Percentiles rank a stretch among this genome's conserved stretches.
Conservation (phyloP, 2,113 vertebrate genomes). For the Forbesichthys agassizii region DNA sequence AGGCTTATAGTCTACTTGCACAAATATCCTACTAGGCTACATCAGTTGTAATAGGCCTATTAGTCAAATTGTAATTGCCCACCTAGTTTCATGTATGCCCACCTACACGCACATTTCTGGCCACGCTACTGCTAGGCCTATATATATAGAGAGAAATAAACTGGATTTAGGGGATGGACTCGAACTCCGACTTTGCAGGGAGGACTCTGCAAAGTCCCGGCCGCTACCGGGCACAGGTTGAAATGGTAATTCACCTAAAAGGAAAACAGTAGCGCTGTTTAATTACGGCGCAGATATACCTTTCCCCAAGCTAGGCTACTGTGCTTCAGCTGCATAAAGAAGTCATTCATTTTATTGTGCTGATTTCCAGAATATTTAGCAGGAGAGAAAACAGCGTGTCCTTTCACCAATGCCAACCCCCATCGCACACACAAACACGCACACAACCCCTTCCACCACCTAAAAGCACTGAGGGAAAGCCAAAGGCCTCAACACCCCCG, state of each 20-base stretch:
- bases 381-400: conserved; percentile 21
- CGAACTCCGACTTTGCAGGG: too few species aligned
- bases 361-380: conserved; percentile 16
- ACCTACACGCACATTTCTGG: too few species aligned
- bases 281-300: conserved; percentile 6
- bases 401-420: conserved; percentile 13
- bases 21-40: too few species aligned
- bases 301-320: conserved; percentile 10
- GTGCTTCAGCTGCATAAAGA: conserved; percentile 35
- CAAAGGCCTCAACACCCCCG: not conserved
- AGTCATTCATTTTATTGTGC: conserved; percentile 35
- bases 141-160: too few species aligned
- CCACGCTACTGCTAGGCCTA: too few species aligned
- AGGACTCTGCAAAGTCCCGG: too few species aligned
- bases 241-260: conserved; percentile 21
- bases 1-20: too few species aligned
- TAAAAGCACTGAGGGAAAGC: not conserved
- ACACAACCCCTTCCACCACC: conserved; percentile 11
- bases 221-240: conserved; percentile 8
- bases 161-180: too few species aligned
- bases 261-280: not conserved
- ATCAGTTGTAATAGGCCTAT: too few species aligned
- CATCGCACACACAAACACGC: conserved; percentile 5
- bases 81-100: too few species aligned
- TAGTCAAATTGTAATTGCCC: too few species aligned